These are phyloP conservation scores for Hippopotamyrus pictus DNA, from an alignment of 2,797 vertebrate genomes.

Conservation along the genomic window DNA sequence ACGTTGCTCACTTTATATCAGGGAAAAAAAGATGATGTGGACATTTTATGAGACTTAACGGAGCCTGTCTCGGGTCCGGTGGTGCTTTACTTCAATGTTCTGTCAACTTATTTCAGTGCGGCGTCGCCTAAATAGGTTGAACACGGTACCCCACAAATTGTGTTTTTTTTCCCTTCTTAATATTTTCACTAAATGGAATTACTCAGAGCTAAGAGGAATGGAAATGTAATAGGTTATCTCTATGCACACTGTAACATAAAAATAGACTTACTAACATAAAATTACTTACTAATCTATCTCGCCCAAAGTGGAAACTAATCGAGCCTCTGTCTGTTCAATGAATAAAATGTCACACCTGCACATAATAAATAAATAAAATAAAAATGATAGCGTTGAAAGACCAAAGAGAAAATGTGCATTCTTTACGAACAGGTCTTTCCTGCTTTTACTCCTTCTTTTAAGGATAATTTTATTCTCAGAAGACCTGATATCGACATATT, in stretches of 20 bases:
- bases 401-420: neutral
- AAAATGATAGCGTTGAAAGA: neutral
- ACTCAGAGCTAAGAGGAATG: neutral
- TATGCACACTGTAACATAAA: neutral
- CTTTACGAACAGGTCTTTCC: neutral
- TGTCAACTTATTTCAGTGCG: neutral
- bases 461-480: neutral
- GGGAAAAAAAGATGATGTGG: neutral
- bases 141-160: neutral
- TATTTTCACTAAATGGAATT: neutral
- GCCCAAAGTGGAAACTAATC: neutral
- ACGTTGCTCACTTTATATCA: neutral
- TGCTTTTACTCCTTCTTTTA: neutral
- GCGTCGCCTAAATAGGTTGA: neutral
- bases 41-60: neutral
- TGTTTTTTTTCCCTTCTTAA: neutral
- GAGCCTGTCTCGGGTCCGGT: neutral
- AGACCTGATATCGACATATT: neutral
- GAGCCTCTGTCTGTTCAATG: neutral
- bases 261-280: neutral
- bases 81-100: neutral
- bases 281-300: neutral
- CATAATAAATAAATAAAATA: neutral
- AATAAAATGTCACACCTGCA: neutral
- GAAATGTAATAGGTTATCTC: neutral